These are phyloP conservation scores for Mythimna ferrago DNA, from an alignment of 2,888 invertebrate genomes.

Conservation along the genomic window DNA sequence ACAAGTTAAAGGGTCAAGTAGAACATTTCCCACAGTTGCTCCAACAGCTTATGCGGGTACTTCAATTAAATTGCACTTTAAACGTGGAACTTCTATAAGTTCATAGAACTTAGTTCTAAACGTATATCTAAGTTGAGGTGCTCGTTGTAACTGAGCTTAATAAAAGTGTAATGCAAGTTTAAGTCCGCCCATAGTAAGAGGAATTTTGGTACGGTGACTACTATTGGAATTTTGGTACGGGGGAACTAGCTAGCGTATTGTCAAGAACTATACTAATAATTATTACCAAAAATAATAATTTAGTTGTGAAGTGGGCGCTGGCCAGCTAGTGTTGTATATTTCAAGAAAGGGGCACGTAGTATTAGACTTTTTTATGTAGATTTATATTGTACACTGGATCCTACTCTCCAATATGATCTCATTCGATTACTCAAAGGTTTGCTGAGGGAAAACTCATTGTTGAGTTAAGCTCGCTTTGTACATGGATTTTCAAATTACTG, in stretches of 20 bases:
- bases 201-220: not conserved
- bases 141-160: constrained; percentile 34
- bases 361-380: too few species aligned
- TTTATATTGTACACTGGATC: too few species aligned
- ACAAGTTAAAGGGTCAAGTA: constrained; percentile 55
- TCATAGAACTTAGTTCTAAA: constrained; percentile 45
- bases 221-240: not conserved
- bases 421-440: too few species aligned
- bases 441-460: too few species aligned
- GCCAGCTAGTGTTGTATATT: too few species aligned
- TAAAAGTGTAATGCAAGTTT: constrained; percentile 48
- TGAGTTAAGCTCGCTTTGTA: too few species aligned
- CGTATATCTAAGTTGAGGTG: constrained; percentile 34
- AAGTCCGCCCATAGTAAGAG: constrained; percentile 24
- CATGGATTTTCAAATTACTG: too few species aligned
- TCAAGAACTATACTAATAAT: too few species aligned
- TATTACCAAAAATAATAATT: too few species aligned
- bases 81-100: constrained; percentile 56
- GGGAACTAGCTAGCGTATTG: not conserved
- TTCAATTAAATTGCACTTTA: constrained; percentile 63
- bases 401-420: too few species aligned
- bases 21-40: constrained; percentile 52
- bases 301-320: too few species aligned
- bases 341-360: too few species aligned
- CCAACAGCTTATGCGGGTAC: constrained; percentile 60